These are phyloP conservation scores for Siderastrea radians DNA, from an alignment of 92 coral and sea anemone genomes.

Conservation along the genomic window DNA sequence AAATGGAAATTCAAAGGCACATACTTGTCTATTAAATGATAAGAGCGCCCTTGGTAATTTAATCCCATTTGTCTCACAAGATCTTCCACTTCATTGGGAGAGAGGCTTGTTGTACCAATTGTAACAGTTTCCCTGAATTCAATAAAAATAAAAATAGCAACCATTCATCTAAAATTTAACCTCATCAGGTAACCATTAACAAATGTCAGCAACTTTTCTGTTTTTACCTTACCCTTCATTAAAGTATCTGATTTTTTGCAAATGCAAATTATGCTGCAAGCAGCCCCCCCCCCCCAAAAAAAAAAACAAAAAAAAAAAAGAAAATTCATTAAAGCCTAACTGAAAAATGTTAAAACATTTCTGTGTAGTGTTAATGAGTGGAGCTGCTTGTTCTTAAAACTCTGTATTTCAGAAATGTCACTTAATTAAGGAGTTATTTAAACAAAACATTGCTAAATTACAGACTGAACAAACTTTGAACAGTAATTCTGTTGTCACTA, in stretches of 20 bases:
- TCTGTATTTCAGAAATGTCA: too few species aligned
- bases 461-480: too few species aligned
- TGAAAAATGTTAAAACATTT: too few species aligned
- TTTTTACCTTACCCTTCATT: neutral
- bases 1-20: neutral
- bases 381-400: neutral
- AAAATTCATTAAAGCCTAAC: neutral
- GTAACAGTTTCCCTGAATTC: conserved; percentile 84
- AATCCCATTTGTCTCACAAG: conserved; percentile 84
- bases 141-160: neutral
- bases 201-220: neutral
- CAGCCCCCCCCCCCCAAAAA: too few species aligned
- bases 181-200: too few species aligned
- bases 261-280: neutral
- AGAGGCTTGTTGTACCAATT: conserved; percentile 89
- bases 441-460: too few species aligned
- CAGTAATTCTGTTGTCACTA: too few species aligned
- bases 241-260: too few species aligned
- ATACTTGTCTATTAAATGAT: conserved; percentile 96
- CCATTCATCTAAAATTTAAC: too few species aligned
- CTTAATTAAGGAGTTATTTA: too few species aligned
- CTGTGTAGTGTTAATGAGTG: too few species aligned
- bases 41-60: conserved; percentile 85
- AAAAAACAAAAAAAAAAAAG: neutral
- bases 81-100: conserved; percentile 80